These are phyloP conservation scores for Apoda limacodes DNA, from an alignment of 2,888 invertebrate species.

Conservation along the genomic window DNA sequence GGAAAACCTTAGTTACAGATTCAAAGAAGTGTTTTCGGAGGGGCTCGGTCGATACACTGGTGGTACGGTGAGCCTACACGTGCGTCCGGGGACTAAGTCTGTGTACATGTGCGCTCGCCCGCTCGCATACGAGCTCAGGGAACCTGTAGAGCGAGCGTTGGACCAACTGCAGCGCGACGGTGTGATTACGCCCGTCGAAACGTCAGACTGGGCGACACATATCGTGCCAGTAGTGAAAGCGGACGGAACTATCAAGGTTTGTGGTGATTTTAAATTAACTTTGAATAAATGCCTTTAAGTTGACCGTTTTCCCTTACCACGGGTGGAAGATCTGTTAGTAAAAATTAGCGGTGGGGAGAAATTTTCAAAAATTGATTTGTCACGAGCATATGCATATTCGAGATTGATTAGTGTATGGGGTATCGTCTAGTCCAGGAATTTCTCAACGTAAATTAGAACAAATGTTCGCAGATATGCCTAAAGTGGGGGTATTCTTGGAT, in stretches of 20 bases:
- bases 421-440: slow-evolving; percentile 14
- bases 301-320: slow-evolving; percentile 22
- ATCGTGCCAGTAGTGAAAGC: slow-evolving; percentile 22
- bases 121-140: no score
- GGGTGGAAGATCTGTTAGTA: slow-evolving; percentile 21
- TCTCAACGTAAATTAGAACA: slow-evolving; percentile 18
- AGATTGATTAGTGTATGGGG: slow-evolving; percentile 11
- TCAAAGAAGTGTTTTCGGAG: no score
- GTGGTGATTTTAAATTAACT: slow-evolving; percentile 22
- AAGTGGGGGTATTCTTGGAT: slow-evolving; percentile 17
- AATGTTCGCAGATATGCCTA: slow-evolving; percentile 15
- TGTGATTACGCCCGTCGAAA: slow-evolving; percentile 19
- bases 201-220: slow-evolving; percentile 23
- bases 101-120: no score
- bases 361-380: no score
- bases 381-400: slow-evolving; percentile 16
- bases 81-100: no score
- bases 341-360: no score
- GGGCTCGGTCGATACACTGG: no score
- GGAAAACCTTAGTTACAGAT: no score
- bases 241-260: slow-evolving; percentile 22
- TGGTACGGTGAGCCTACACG: no score
- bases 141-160: no score
- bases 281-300: slow-evolving; percentile 22
- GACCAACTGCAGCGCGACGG: slow-evolving; percentile 15